These are phyloP conservation scores for Apis dorsata DNA, from an alignment of 1,140 invertebrate species.

Conservation along the genomic window DNA sequence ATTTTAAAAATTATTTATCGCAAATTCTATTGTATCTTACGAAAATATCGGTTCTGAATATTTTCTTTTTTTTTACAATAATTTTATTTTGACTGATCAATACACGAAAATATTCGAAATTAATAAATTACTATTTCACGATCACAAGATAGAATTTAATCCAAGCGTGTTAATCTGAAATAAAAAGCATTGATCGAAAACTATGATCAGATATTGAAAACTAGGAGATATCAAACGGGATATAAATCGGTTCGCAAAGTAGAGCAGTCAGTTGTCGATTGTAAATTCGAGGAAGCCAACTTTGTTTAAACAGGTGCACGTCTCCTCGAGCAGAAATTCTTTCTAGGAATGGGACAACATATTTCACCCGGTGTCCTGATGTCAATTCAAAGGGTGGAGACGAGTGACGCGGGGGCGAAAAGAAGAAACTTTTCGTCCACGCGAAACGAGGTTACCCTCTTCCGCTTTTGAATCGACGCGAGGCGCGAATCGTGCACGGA, in stretches of 20 bases:
- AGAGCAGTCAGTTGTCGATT: neutral
- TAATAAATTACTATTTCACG: too few relatives aligned
- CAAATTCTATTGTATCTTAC: too few relatives aligned
- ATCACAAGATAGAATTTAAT: too few relatives aligned
- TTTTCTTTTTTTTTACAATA: too few relatives aligned
- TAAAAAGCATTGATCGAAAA: too few relatives aligned
- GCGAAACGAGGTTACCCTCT: conserved; percentile 60
- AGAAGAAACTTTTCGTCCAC: conserved; percentile 58
- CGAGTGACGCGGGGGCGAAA: conserved; percentile 13
- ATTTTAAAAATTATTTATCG: too few relatives aligned
- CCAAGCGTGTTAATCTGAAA: neutral
- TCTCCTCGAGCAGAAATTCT: conserved; percentile 22
- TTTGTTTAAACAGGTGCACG: conserved; percentile 15
- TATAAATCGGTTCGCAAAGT: neutral
- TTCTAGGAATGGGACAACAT: conserved; percentile 46
- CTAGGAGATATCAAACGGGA: neutral
- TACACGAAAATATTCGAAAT: too few relatives aligned
- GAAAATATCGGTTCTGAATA: too few relatives aligned
- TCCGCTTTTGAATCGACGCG: conserved; percentile 57
- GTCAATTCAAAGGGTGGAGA: conserved; percentile 15
- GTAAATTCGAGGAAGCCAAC: neutral
- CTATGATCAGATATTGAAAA: neutral
- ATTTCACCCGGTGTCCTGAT: conserved; percentile 46
- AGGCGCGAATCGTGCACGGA: conserved; percentile 57
- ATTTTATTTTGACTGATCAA: too few relatives aligned